Base-by-base conservation (phyloP, 2,797 vertebrate genomes). In the Threskiornis aethiopicus region DNA sequence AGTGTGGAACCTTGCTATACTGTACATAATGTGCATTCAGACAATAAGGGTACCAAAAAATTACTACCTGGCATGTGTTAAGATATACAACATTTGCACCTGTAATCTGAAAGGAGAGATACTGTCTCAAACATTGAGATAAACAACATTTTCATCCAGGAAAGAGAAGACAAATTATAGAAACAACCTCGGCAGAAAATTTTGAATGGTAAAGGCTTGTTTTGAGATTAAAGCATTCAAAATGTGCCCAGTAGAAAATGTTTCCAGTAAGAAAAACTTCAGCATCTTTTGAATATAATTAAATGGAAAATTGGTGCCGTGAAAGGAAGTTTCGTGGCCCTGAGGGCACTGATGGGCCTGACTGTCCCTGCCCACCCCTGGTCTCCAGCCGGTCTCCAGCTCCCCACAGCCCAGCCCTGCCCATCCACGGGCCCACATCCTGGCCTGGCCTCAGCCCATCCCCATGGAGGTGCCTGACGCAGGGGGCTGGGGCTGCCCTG, bases 391-490 rank as follows among this genome's bases (percentile, higher is more conserved):
- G 2, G 31, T 31, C 62, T 67, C 65, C 80, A 71, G 28, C 37
- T 57, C 33, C 71, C 13, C 9, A 3, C 16, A 29, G 49, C 22
- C 65, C 10, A 4, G 42, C 24, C 15, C 52, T 62, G 41, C 19
- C 29, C 0, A 1, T 37, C 37, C 80, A 25, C 2, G 3, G 47
- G 28, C 16, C 47, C 26, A 10, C 20, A 16, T 17, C n/a, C 22
- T 1, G 0, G 13, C 16, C 46, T 18, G 37, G 46, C n/a, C 61
- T 62, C 26, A 18, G 33, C 25, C 55, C 9, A 5, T 51, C 19
- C 31, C 26, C 25, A 35, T 0, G 7, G 61, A 71, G 9, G 6
- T 31, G 41, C 35, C 49, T 0, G 0, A 0, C 26, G 35, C 31
- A 24, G 0, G 0, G 66, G 11, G 29, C 61, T 33, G 35, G 28